A percentile compares a stretch with the other conserved stretches of the same genome.
Conservation (phyloP, 2,113 vertebrate species). For the Leiothrix lutea region DNA sequence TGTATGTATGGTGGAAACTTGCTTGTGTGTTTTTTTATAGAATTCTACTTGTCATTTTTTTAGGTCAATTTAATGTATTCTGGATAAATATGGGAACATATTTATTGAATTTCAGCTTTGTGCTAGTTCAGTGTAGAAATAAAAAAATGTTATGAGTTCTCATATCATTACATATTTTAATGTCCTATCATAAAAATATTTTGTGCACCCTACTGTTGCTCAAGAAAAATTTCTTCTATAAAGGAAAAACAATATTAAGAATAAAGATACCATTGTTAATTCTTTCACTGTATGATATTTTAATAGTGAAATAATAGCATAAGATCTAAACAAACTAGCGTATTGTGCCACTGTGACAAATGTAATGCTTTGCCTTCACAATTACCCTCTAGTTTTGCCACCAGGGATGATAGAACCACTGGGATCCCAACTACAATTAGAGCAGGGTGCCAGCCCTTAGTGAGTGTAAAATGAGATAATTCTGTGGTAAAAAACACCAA, state of each 20-base stretch:
- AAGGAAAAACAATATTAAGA: background rate
- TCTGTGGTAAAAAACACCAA: background rate
- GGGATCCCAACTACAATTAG: background rate
- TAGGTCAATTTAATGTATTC: background rate
- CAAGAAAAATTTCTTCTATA: background rate
- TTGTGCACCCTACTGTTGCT: background rate
- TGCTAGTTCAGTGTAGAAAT: background rate
- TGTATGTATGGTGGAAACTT: background rate
- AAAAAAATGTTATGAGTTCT: background rate
- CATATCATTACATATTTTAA: background rate
- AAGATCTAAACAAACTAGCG: background rate
- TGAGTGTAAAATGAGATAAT: background rate
- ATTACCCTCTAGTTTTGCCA: background rate
- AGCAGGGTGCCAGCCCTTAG: background rate
- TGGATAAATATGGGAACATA: background rate
- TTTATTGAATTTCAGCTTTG: background rate
- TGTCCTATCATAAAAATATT: background rate
- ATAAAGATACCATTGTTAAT: background rate
- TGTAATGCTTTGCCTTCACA: background rate
- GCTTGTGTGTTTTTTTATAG: background rate
- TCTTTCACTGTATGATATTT: background rate
- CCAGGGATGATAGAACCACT: background rate
- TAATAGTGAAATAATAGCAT: background rate
- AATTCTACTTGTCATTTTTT: background rate
- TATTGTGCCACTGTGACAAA: background rate